These are phyloP conservation scores for Malurus leucopterus DNA, from an alignment of 2,797 vertebrate genomes.

Conservation along the genomic window DNA sequence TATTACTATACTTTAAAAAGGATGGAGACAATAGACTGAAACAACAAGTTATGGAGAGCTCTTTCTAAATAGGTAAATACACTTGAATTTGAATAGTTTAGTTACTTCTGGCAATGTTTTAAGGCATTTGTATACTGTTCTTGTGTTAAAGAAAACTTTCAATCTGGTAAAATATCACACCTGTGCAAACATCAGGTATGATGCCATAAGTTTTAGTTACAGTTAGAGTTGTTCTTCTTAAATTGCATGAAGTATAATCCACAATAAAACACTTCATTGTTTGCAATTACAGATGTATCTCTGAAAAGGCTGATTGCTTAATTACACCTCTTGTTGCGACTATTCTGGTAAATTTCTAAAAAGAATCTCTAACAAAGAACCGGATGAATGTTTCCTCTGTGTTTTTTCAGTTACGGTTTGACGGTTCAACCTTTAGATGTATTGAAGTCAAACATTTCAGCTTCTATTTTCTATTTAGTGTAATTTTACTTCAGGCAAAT, in stretches of 20 bases:
- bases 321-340: conserved; percentile 58
- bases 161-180: conserved; percentile 62
- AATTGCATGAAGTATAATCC: conserved; percentile 55
- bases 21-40: not conserved
- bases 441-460: conserved; percentile 50
- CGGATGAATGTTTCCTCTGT: conserved; percentile 68
- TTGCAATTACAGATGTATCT: conserved; percentile 49
- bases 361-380: conserved; percentile 61
- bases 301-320: conserved; percentile 49
- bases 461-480: conserved; percentile 41
- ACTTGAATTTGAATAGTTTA: conserved; percentile 36
- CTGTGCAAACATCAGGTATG: conserved; percentile 64
- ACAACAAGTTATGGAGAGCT: not conserved
- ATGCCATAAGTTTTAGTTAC: conserved; percentile 63
- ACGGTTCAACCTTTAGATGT: conserved; percentile 59
- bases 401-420: conserved; percentile 37
- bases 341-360: conserved; percentile 58
- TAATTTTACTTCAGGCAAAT: conserved; percentile 68
- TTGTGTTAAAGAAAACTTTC: conserved; percentile 42
- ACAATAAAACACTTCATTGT: conserved; percentile 56
- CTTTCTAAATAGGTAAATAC: conserved; percentile 18
- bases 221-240: conserved; percentile 63
- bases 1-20: not conserved
- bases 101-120: not conserved
- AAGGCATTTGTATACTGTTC: conserved; percentile 13